These are phyloP conservation scores for Ploceus nigricollis DNA, from an alignment of 2,113 vertebrate genomes.

Conservation along the genomic window DNA sequence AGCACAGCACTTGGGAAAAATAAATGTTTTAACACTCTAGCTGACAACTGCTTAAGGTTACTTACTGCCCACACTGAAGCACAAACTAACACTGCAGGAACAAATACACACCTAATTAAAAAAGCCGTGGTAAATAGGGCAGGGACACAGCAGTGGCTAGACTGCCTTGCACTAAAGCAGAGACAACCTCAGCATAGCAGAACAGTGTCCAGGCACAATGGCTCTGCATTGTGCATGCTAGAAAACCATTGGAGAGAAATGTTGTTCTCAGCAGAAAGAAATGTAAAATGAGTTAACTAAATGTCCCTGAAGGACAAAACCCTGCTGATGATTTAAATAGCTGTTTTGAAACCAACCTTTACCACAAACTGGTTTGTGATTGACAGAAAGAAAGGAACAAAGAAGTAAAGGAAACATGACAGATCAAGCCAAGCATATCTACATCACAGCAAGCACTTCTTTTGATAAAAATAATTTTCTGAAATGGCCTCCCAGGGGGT, in stretches of 20 bases:
- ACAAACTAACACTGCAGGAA: slow-evolving; percentile 6
- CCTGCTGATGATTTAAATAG: neutral
- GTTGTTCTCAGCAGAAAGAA: slow-evolving; percentile 18
- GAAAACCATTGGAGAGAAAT: neutral
- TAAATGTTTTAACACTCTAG: neutral
- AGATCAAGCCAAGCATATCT: neutral
- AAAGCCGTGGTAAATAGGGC: neutral
- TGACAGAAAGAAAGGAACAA: neutral
- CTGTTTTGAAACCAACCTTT: slow-evolving; percentile 19
- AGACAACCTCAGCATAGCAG: neutral
- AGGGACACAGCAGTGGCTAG: neutral
- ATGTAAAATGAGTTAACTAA: slow-evolving; percentile 19
- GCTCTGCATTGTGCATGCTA: rapidly evolving
- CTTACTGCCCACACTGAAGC: slow-evolving; percentile 13
- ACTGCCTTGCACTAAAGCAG: neutral
- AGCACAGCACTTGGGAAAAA: neutral
- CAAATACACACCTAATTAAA: slow-evolving; percentile 28
- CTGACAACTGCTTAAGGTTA: neutral
- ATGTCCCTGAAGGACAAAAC: slow-evolving; percentile 9
- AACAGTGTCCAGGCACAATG: neutral
- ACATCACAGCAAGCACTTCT: neutral
- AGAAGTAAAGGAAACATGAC: slow-evolving; percentile 9
- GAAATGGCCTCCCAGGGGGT: neutral
- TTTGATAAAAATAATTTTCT: neutral
- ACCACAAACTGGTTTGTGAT: neutral